Conservation (phyloP, 1,140 invertebrate genomes). For the Halesus radiatus region DNA sequence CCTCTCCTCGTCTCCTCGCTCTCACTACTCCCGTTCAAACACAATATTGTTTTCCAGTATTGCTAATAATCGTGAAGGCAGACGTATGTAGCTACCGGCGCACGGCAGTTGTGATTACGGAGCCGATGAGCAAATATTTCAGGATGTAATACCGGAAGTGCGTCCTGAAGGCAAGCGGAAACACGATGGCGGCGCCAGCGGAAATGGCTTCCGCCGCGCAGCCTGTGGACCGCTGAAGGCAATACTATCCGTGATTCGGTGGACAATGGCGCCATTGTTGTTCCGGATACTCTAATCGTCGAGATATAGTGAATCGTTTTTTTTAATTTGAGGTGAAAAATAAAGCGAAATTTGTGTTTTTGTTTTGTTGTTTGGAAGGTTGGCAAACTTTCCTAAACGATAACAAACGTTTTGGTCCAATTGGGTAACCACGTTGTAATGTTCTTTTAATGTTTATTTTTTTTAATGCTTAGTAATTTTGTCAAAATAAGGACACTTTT, state of each 20-base stretch:
- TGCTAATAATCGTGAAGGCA: no score
- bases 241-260: background rate
- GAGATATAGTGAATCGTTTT: background rate
- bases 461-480: no score
- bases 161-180: conserved; percentile 24
- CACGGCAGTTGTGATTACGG: conserved; percentile 23
- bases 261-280: background rate
- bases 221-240: background rate
- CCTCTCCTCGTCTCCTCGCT: no score
- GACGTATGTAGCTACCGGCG: background rate
- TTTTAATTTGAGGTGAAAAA: background rate
- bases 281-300: background rate
- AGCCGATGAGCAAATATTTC: background rate
- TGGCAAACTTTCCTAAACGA: no score
- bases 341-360: no score
- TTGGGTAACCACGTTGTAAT: no score
- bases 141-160: conserved; percentile 34
- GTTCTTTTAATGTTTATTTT: no score
- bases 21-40: no score
- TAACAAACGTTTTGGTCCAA: no score
- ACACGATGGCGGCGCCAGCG: conserved; percentile 18
- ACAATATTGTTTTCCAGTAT: no score
- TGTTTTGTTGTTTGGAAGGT: no score
- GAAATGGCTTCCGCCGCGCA: background rate
- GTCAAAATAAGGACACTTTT: no score